Evolutionary conservation across 2,888 invertebrate species (phyloP), one percentile per base, ranked within the genome.

Genomic region (Lasioglossum leucozonium): DNA sequence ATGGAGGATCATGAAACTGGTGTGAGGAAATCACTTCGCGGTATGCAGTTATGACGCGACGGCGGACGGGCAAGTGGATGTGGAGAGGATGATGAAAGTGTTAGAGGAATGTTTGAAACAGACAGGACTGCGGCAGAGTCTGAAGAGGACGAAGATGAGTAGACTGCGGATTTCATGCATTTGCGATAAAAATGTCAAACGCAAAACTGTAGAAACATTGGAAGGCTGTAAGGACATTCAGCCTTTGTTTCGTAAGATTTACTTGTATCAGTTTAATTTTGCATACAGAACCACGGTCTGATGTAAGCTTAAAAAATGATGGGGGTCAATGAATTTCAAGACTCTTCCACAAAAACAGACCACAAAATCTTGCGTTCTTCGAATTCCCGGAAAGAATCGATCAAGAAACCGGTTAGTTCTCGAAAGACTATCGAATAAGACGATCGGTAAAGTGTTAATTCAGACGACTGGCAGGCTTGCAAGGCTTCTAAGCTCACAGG

Each of bases 391-490:
- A 47, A 18, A 47, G 47, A 6, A 47, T 47, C 18, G 47, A 47
- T 47, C 47, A 18, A 18, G 47, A 51, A 51, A 51, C 22, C 47
- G 47, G 47, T 51, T 10, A 51, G 10, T 51, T 10, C 22, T n/a
- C 3, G n/a, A 51, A n/a, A 51, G 10, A n/a, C 51, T n/a, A 51
- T 51, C 51, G 8, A 51, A n/a, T n/a, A n/a, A 10, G 8, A 22
- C 3, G 10, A n/a, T 22, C 22, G 62, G 62, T 62, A 30, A 62
- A 62, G 26, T 30, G 62, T 62, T 72, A 87, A 84, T 47, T 44
- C 30, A 47, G 85, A 77, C 79, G 88, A 87, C 82, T 82, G 88
- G 87, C 87, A 87, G 34, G 34, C 62, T 26, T 47, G 30, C 44
- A 44, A 37, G 85, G 79, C 77, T 40, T 51, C 26, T n/a, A 79